These are phyloP conservation scores for Pavo muticus DNA, from an alignment of 2,113 vertebrate genomes.

Conservation along the genomic window DNA sequence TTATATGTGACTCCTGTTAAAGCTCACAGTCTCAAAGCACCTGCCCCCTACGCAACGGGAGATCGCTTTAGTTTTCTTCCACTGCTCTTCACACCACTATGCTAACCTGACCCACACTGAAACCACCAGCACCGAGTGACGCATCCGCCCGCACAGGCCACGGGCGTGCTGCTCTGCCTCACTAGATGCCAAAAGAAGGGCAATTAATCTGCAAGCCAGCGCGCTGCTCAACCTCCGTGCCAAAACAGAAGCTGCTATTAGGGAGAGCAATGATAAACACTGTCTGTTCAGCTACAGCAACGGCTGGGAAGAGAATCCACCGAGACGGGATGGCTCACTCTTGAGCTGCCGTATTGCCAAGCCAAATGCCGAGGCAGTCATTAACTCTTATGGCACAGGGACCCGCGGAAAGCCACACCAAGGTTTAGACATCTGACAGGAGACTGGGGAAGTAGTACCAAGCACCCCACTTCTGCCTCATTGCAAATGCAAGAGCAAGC, in stretches of 20 bases:
- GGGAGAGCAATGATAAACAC: neutral
- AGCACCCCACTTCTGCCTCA: neutral
- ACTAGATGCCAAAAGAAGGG: neutral
- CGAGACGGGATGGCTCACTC: neutral
- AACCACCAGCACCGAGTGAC: neutral
- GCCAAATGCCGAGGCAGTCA: accelerated
- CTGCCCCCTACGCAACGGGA: neutral
- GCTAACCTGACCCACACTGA: neutral
- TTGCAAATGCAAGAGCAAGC: neutral
- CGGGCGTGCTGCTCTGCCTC: neutral
- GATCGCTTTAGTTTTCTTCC: neutral
- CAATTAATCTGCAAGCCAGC: neutral
- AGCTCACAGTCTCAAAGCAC: neutral
- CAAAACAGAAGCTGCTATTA: conserved; percentile 6
- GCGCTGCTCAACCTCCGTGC: neutral
- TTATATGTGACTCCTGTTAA: neutral
- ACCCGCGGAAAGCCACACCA: neutral
- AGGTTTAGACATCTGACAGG: neutral
- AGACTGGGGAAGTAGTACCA: neutral
- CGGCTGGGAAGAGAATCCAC: neutral
- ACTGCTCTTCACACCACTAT: neutral
- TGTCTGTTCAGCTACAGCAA: neutral
- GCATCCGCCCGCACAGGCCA: neutral
- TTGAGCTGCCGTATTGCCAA: neutral
- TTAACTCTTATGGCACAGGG: neutral